Evolutionary conservation across 1,140 invertebrate genomes (phyloP).

Genomic region (Stenopsyche tienmushanensis): DNA sequence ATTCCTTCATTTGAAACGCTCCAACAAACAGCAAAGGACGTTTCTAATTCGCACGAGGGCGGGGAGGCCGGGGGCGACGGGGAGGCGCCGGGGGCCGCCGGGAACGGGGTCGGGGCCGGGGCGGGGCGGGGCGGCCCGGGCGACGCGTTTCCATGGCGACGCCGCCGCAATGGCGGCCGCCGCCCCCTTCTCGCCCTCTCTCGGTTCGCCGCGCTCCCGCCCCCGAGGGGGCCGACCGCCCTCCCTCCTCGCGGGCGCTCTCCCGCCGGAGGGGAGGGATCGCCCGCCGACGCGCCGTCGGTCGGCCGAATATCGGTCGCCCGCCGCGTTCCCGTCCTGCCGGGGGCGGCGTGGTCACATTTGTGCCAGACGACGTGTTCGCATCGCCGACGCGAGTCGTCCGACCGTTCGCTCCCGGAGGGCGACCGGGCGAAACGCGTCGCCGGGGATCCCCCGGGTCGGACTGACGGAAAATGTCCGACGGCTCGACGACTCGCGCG

Average conservation of each 20-base stretch:
- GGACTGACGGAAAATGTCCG: no score
- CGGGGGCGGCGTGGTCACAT: neutral
- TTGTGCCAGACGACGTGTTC: no score
- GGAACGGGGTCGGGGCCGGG: neutral
- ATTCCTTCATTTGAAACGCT: conserved; percentile 43
- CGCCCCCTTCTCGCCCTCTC: conserved; percentile 10
- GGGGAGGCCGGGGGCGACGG: conserved; percentile 5
- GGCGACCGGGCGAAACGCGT: neutral
- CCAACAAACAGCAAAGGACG: conserved; percentile 42
- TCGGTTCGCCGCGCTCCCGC: conserved; percentile 13
- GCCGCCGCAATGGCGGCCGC: conserved; percentile 42
- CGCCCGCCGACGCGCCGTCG: neutral
- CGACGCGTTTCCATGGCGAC: conserved; percentile 39
- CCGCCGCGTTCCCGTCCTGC: neutral
- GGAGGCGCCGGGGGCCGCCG: conserved; percentile 5
- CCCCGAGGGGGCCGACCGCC: conserved; percentile 19
- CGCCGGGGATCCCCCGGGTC: neutral
- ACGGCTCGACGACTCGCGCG: neutral
- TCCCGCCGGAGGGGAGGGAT: conserved; percentile 11
- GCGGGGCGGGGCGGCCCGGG: conserved; percentile 29
- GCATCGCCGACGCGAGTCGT: neutral
- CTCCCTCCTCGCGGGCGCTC: no score
- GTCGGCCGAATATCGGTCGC: neutral
- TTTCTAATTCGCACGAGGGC: conserved; percentile 40
- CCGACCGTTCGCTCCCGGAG: neutral